These are phyloP conservation scores for Ophion ventricosus DNA, from an alignment of 2,888 invertebrate species.

Conservation along the genomic window DNA sequence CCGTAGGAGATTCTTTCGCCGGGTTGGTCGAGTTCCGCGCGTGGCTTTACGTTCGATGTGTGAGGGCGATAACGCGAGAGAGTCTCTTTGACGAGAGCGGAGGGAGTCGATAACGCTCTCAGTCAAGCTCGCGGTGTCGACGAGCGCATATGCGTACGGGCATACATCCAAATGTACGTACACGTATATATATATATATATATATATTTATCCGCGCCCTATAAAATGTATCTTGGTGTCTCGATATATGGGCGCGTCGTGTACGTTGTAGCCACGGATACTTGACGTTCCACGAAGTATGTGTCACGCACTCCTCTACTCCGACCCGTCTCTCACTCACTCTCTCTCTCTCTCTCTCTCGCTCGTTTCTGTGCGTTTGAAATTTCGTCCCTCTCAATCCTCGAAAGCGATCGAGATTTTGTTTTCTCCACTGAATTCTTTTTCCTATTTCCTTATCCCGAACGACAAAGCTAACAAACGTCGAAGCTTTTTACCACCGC, in stretches of 20 bases:
- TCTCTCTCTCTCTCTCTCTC: conserved; percentile 43
- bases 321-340: conserved; percentile 40
- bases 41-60: conserved; percentile 45
- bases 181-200: not conserved
- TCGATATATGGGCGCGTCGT: conserved; percentile 21
- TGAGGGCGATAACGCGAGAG: conserved; percentile 55
- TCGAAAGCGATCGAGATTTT: conserved; percentile 2
- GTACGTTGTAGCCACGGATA: conserved; percentile 33
- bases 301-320: conserved; percentile 59
- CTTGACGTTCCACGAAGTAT: conserved; percentile 62
- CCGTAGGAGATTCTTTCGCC: conserved; percentile 11
- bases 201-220: no score
- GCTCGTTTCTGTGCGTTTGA: not conserved
- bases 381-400: not conserved
- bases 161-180: conserved; percentile 1
- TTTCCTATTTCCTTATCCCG: not conserved
- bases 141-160: conserved; percentile 37
- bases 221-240: conserved; percentile 28
- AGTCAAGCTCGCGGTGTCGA: conserved; percentile 53
- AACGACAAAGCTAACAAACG: not conserved
- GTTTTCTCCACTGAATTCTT: not conserved
- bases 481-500: not conserved
- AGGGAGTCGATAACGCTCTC: conserved; percentile 60
- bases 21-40: conserved; percentile 27
- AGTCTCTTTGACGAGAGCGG: conserved; percentile 52